Percentiles rank a stretch among this genome's conserved stretches.
These are phyloP conservation scores for Pristis pectinata DNA, from an alignment of 2,797 vertebrate genomes.

Conservation along the genomic window DNA sequence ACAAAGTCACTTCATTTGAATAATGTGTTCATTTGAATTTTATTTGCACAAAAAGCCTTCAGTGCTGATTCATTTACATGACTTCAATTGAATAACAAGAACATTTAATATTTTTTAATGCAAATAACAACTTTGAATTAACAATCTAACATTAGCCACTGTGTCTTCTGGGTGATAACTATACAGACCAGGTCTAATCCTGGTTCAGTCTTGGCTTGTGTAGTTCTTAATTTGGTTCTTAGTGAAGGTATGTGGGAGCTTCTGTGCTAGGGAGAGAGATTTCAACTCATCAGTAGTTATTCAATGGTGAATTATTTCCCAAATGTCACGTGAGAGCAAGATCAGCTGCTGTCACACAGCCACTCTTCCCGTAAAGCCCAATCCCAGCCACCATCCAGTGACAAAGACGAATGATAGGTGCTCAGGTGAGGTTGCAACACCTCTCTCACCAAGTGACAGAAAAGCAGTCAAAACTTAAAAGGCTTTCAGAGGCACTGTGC, in stretches of 20 bases:
- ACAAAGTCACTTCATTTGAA: conserved; percentile 24
- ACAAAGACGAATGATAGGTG: too few relatives aligned
- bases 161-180: not conserved
- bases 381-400: not conserved
- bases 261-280: not conserved
- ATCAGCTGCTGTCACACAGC: not conserved
- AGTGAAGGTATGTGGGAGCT: not conserved
- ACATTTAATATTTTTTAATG: not conserved
- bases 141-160: not conserved
- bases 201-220: not conserved
- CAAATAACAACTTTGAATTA: not conserved
- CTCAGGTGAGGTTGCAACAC: not conserved
- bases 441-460: not conserved
- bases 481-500: not conserved
- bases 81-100: not conserved
- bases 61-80: conserved; percentile 24
- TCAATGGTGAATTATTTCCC: not conserved
- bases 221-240: not conserved
- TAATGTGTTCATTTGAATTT: conserved; percentile 35
- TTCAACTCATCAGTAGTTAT: not conserved
- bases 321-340: not conserved
- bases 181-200: too few relatives aligned
- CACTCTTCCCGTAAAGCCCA: not conserved
- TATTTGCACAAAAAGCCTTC: conserved; percentile 17
- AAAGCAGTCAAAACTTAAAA: not conserved